Conservation (phyloP, 2,888 invertebrate species). For the Macrosiphum euphorbiae region DNA sequence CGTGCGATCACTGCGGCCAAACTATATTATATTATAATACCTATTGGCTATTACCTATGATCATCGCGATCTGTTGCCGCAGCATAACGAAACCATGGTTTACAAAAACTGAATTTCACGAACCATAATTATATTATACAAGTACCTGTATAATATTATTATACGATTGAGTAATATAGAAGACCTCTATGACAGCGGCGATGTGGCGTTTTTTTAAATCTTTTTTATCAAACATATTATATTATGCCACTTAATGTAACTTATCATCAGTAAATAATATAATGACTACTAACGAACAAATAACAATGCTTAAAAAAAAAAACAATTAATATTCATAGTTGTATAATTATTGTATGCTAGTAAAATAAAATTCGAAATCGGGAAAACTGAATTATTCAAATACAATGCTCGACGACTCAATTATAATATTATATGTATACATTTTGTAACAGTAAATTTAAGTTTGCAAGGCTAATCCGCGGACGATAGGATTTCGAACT, state of each 20-base stretch:
- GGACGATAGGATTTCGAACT: neutral
- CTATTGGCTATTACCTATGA: no score
- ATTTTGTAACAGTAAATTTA: neutral
- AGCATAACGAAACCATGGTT: neutral
- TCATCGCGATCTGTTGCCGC: neutral
- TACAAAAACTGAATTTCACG: neutral
- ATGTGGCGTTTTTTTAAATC: neutral
- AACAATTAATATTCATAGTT: neutral
- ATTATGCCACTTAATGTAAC: neutral
- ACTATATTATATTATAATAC: neutral
- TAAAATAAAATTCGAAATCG: neutral
- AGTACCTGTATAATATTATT: no score
- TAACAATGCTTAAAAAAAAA: neutral
- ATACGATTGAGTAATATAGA: neutral
- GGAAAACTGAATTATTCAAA: neutral
- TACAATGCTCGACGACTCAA: neutral
- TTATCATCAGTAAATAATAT: neutral
- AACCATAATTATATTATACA: neutral
- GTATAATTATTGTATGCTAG: neutral
- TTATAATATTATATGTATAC: neutral
- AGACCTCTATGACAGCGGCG: neutral
- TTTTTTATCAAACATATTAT: neutral
- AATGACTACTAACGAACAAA: neutral
- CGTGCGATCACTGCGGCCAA: neutral
- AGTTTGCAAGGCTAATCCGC: neutral